Evolutionary conservation across 2,113 vertebrate genomes (phyloP).

Genomic region (Dicerorhinus sumatrensis): DNA sequence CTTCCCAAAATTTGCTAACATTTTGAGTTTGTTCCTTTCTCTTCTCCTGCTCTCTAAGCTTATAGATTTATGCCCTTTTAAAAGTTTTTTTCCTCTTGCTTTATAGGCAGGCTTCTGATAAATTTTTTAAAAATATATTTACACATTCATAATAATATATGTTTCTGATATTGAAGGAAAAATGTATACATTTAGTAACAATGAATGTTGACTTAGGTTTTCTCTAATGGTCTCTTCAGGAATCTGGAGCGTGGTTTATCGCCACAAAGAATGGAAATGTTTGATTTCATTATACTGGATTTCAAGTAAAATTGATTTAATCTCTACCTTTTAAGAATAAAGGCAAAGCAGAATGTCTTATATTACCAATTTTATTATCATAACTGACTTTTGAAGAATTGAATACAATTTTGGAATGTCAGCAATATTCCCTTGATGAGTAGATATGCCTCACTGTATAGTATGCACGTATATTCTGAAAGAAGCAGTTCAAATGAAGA

Average conservation of each 20-base stretch:
- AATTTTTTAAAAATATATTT: background rate
- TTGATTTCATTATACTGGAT: slow-evolving; percentile 14
- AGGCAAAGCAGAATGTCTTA: slow-evolving; percentile 16
- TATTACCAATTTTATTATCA: slow-evolving; percentile 29
- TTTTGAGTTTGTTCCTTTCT: background rate
- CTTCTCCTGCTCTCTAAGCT: background rate
- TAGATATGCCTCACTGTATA: background rate
- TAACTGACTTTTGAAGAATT: slow-evolving; percentile 53
- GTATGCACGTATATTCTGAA: slow-evolving; percentile 6
- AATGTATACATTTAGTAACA: background rate
- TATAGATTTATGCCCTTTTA: background rate
- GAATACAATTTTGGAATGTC: slow-evolving; percentile 37
- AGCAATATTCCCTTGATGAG: background rate
- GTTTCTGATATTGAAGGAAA: background rate
- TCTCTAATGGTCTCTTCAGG: background rate
- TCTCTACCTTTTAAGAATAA: slow-evolving; percentile 24
- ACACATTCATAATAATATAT: background rate
- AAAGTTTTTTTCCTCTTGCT: background rate
- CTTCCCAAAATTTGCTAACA: background rate
- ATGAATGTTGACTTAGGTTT: background rate
- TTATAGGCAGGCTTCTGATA: background rate
- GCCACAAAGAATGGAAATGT: background rate
- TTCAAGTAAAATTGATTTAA: slow-evolving; percentile 38
- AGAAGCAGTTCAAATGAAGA: slow-evolving; percentile 31
- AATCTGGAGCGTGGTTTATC: background rate